Conservation (phyloP, 2,888 invertebrate genomes). For the Cephus nigrinus region DNA sequence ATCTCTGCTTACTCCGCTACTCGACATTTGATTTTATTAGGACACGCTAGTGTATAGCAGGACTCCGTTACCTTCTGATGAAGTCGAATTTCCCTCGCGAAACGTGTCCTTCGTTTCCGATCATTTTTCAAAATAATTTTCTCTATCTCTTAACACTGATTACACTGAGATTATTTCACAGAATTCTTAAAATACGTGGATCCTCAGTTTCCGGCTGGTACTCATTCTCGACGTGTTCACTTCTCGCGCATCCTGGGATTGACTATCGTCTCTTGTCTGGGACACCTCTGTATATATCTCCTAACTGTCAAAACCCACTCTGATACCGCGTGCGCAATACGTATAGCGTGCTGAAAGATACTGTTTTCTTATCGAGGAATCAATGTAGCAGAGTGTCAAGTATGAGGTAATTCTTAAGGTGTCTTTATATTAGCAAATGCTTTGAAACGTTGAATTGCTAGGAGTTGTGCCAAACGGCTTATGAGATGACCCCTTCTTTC, state of each 20-base stretch:
- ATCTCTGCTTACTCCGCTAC: background rate
- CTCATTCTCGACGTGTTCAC: background rate
- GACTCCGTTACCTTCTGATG: background rate
- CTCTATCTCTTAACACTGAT: background rate
- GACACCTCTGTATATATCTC: constrained; percentile 31
- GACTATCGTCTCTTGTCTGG: constrained; percentile 31
- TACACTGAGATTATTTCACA: background rate
- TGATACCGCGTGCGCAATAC: background rate
- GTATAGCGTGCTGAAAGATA: background rate
- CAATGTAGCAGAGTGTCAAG: background rate
- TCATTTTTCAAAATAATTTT: background rate
- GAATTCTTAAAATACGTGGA: background rate
- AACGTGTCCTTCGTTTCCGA: background rate
- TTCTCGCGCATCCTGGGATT: constrained; percentile 19
- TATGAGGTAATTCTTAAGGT: background rate
- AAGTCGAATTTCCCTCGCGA: background rate
- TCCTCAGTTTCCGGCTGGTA: background rate
- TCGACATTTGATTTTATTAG: no score
- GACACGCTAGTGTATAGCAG: background rate
- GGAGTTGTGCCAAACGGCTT: background rate
- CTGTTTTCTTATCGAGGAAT: background rate
- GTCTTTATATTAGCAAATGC: background rate
- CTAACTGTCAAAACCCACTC: background rate
- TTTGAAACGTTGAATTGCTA: background rate
- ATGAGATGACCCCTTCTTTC: background rate